Evolutionary conservation across 2,797 vertebrate genomes (phyloP).

Genomic region (Forpus xanthops): DNA sequence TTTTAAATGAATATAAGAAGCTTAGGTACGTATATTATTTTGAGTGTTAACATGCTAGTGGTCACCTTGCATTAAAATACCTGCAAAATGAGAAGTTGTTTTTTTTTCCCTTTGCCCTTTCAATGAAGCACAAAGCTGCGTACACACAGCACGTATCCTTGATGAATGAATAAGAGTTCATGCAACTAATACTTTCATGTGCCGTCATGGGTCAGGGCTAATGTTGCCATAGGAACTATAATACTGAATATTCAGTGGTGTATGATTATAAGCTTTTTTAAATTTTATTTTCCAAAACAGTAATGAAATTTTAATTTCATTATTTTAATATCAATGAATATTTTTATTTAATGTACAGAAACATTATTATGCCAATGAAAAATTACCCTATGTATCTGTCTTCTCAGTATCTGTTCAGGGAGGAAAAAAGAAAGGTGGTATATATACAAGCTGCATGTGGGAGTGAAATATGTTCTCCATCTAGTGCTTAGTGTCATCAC

Average conservation of each 20-base stretch:
- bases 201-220: background rate
- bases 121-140: background rate
- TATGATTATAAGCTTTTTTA: background rate
- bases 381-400: background rate
- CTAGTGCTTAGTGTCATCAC: background rate
- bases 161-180: background rate
- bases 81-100: background rate
- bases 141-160: background rate
- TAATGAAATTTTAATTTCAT: background rate
- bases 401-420: background rate
- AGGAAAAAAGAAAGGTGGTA: background rate
- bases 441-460: background rate
- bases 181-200: background rate
- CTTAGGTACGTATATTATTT: background rate
- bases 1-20: background rate
- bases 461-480: conserved; percentile 41
- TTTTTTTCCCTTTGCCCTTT: background rate
- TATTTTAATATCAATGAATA: background rate
- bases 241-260: background rate
- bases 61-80: background rate
- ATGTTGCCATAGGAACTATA: conserved; percentile 15
- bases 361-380: background rate
- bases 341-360: background rate
- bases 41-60: background rate
- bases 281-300: background rate